phyloP scores from a whole-genome alignment of 2,113 vertebrate genomes.

The Balaenoptera acutorostrata region DNA sequence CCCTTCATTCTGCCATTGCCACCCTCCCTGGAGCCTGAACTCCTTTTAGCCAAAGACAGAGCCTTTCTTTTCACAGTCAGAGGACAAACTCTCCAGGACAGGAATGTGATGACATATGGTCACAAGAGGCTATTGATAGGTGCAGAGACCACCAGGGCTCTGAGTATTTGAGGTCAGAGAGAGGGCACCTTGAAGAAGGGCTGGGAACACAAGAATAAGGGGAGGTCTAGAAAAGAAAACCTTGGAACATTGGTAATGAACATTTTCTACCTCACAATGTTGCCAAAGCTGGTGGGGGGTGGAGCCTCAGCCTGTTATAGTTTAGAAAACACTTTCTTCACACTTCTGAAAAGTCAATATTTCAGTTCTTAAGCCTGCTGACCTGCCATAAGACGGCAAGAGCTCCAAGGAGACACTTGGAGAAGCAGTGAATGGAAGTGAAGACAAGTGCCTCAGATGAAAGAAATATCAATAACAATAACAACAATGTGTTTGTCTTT shows the following conservation, averaged over 20 bases:
- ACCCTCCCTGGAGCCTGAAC: background rate
- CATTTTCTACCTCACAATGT: background rate
- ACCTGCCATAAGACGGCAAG: slow-evolving; percentile 39
- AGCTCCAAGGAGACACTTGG: background rate
- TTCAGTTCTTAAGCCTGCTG: background rate
- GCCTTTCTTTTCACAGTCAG: background rate
- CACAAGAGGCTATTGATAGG: background rate
- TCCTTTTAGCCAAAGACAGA: background rate
- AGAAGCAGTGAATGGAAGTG: background rate
- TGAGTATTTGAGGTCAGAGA: background rate
- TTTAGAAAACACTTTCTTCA: background rate
- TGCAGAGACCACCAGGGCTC: background rate
- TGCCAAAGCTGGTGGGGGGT: background rate
- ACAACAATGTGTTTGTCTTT: background rate
- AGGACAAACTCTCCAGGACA: background rate
- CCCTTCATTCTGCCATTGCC: background rate
- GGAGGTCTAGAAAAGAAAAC: background rate
- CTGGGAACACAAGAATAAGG: background rate
- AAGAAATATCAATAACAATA: background rate
- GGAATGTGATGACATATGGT: background rate
- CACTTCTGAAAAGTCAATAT: background rate
- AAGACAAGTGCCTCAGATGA: background rate
- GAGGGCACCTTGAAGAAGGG: background rate
- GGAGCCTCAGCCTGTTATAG: background rate
- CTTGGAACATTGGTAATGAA: background rate